These are phyloP conservation scores for Pristionchus mayeri DNA, from an alignment of 2,888 invertebrate genomes.

Conservation along the genomic window DNA sequence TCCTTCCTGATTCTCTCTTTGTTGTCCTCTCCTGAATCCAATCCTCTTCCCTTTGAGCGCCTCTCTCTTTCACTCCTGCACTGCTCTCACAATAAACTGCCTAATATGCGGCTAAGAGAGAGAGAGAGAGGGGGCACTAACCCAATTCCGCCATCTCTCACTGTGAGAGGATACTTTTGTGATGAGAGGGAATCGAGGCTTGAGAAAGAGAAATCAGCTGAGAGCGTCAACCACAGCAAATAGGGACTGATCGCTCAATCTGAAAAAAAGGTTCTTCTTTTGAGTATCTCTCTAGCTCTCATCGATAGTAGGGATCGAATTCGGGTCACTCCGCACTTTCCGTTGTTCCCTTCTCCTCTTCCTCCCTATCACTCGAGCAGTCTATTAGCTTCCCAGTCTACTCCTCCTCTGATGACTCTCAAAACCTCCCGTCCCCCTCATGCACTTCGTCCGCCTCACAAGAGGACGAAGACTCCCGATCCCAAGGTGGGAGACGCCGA, in stretches of 20 bases:
- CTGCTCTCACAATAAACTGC: slow-evolving; percentile 1
- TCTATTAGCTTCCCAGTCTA: neutral
- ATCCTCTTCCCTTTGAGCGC: neutral
- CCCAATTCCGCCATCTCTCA: slow-evolving; percentile 26
- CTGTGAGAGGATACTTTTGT: slow-evolving; percentile 29
- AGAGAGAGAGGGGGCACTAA: neutral
- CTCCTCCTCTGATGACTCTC: neutral
- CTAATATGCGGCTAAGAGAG: slow-evolving; percentile 23
- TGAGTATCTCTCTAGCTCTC: neutral
- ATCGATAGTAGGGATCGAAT: neutral
- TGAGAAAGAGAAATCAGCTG: neutral
- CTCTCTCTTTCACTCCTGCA: neutral
- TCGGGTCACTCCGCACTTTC: slow-evolving; percentile 40
- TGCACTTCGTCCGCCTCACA: neutral
- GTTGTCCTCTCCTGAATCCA: slow-evolving; percentile 26
- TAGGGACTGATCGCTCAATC: neutral
- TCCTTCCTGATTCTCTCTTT: slow-evolving; percentile 4
- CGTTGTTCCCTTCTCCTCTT: neutral
- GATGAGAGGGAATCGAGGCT: neutral
- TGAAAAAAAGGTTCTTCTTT: neutral
- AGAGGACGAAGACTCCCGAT: neutral
- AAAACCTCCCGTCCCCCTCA: neutral
- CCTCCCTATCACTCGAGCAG: slow-evolving; percentile 35
- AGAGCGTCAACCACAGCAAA: too few species aligned
- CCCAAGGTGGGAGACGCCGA: neutral